These are phyloP conservation scores for Herminia tarsipennalis DNA, from an alignment of 2,888 invertebrate species.

Conservation along the genomic window DNA sequence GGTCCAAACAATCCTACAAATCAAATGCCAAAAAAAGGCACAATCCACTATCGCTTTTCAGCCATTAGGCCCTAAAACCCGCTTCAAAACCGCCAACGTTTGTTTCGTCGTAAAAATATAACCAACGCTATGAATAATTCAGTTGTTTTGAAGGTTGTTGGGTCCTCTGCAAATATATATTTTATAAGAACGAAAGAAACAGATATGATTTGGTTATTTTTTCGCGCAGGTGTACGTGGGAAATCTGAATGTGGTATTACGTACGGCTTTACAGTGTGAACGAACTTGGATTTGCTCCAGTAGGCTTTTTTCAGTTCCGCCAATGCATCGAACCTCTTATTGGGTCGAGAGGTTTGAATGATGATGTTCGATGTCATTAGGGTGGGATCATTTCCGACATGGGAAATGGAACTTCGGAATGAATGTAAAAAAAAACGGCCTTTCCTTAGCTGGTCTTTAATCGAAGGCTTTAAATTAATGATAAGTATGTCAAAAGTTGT, in stretches of 20 bases:
- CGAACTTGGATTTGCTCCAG: not conserved
- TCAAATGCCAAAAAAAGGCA: not conserved
- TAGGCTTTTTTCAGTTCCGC: no score
- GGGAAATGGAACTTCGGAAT: no score
- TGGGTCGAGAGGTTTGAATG: no score
- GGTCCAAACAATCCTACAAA: no score
- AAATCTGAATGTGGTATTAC: conserved; percentile 1
- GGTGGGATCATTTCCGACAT: no score
- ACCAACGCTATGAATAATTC: conserved; percentile 32
- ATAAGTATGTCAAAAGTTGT: no score
- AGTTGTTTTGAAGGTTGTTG: conserved; percentile 15
- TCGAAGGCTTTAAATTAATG: no score
- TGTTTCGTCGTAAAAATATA: conserved; percentile 24
- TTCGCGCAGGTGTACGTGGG: conserved; percentile 3
- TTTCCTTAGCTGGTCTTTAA: no score
- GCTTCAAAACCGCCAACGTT: not conserved
- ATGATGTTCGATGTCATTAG: no score
- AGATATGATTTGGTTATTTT: conserved; percentile 19
- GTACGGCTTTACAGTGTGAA: not conserved
- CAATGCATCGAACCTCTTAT: no score
- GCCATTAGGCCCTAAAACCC: not conserved
- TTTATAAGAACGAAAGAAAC: conserved; percentile 23
- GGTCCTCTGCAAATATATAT: conserved; percentile 18
- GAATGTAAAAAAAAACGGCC: no score
- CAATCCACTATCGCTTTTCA: not conserved